Evolutionary conservation across 2,797 vertebrate genomes (phyloP), one percentile per base, ranked within the genome.

Genomic region (Ptychobarbus kaznakovi): DNA sequence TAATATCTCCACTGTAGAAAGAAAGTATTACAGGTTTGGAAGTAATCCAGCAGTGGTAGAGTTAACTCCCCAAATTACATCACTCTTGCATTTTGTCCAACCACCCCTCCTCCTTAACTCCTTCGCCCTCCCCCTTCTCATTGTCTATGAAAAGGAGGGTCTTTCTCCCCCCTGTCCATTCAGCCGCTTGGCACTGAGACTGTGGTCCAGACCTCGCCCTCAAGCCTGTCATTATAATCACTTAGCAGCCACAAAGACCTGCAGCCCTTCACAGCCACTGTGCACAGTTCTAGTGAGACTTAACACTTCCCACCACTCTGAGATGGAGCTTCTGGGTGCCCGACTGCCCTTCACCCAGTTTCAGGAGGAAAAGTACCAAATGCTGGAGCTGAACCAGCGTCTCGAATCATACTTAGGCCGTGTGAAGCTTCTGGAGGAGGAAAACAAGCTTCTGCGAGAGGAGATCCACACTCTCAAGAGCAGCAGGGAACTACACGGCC

Each of bases 341-440:
- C 90, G 79, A 13, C 87, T 73, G 86, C 58, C 74, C 40, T 80
- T 86, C 42, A 73, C 81, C 76, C 89, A 84, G 51, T 65, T 94
- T 83, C 95, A 94, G 0, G 96, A 96, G 68, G 96, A 98, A 80
- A 97, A 96, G 42, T 92, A 96, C 44, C 96, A 98, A 92, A 96
- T 99, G 97, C 95, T 97, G 94, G 95, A 95, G 89, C 96, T 99
- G 88, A 99, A 99, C 93, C 94, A 91, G 68, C 94, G 98, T 18
- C 94, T 99, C 86, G 97, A 97, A 87, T 93, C 94, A 2, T 99
- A 99, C 88, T 92, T 99, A 91, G 93, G 94, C 86, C 93, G 96
- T 2, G 97, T 99, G 81, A 96, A 97, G 92, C 91, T 94, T 78
- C 93, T 99, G 69, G 97, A 99, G 88, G 97, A 97, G 91, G 97